phyloP scores from a whole-genome alignment of 92 coral and sea anemone species.

The Porites evermanni region DNA sequence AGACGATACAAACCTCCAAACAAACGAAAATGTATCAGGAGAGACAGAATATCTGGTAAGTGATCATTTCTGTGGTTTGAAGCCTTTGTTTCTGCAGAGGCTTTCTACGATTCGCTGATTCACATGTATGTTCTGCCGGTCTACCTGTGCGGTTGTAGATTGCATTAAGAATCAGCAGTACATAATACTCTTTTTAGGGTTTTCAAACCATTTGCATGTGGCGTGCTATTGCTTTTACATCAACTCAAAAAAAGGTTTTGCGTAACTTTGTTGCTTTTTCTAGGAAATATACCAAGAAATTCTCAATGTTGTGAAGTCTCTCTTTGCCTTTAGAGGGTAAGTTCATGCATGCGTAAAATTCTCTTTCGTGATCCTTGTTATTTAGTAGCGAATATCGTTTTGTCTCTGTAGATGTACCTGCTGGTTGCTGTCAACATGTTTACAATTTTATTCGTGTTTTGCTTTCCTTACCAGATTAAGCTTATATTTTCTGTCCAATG shows the following conservation, averaged over 20 bases:
- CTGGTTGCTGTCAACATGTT: neutral
- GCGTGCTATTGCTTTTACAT: neutral
- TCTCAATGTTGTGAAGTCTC: conserved; percentile 69
- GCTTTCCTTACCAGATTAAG: too few relatives aligned
- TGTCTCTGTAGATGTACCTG: neutral
- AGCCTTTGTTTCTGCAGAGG: neutral
- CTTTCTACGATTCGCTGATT: neutral
- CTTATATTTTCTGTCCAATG: neutral
- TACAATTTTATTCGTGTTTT: neutral
- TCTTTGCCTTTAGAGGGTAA: conserved; percentile 66
- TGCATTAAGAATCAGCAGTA: conserved; percentile 42
- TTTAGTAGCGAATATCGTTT: neutral
- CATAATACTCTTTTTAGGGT: neutral
- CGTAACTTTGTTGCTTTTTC: neutral
- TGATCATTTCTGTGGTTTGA: neutral
- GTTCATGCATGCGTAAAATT: neutral
- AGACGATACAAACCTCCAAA: neutral
- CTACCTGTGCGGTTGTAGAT: neutral
- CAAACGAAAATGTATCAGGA: neutral
- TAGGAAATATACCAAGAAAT: conserved; percentile 74
- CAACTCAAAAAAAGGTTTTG: neutral
- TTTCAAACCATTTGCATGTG: neutral
- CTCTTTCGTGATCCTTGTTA: neutral
- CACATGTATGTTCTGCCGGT: neutral
- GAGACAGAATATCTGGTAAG: conserved; percentile 35